A percentile compares a stretch with the other conserved stretches of the same genome.
Conservation (phyloP, 2,888 invertebrate species). For the Teleogryllus oceanicus region DNA sequence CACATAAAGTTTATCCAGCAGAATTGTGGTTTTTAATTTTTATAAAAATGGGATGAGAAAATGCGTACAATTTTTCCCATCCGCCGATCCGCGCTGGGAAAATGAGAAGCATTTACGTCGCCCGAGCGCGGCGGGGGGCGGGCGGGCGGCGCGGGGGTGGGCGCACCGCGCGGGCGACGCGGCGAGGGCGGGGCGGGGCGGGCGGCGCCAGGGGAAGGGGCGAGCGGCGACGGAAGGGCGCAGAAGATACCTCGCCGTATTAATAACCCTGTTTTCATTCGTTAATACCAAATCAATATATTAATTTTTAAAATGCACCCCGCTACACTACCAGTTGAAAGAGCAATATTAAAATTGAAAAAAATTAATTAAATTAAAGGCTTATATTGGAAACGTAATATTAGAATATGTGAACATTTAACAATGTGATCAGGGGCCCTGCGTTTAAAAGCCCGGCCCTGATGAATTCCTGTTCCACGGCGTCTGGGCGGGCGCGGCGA, state of each 20-base stretch:
- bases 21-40: conserved; percentile 18
- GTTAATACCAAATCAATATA: conserved; percentile 10
- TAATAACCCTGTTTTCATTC: conserved; percentile 18
- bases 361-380: conserved; percentile 25
- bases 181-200: not conserved
- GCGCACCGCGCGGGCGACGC: not conserved
- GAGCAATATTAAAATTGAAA: conserved; percentile 26
- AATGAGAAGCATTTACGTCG: conserved; percentile 18
- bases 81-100: conserved; percentile 7
- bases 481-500: not conserved
- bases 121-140: not conserved
- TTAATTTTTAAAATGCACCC: conserved; percentile 1
- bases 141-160: not conserved
- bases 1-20: conserved; percentile 18
- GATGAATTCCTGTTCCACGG: not conserved
- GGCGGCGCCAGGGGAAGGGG: not conserved
- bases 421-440: not conserved
- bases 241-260: conserved; percentile 1
- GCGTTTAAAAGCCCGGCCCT: conserved; percentile 10
- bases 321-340: conserved; percentile 23
- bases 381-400: conserved; percentile 23
- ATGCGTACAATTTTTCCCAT: conserved; percentile 4
- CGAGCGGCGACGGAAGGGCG: not conserved
- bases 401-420: not conserved
- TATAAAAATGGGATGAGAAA: conserved; percentile 18